These are phyloP conservation scores for Agrilus planipennis DNA, from an alignment of 1,140 invertebrate species.

Conservation along the genomic window DNA sequence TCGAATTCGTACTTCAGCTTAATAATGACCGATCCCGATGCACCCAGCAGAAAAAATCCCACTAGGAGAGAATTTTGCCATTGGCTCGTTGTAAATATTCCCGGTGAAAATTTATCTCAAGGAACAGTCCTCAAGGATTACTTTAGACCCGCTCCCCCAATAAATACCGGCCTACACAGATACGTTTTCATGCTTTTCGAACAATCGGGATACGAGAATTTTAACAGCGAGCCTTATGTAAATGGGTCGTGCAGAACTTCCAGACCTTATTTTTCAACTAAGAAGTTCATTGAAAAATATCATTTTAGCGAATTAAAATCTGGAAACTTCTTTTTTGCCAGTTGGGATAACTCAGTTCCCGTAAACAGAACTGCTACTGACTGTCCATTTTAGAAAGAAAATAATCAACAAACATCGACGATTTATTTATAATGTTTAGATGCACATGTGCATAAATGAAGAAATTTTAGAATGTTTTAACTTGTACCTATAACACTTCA, in stretches of 20 bases:
- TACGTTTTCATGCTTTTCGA: constrained; percentile 81
- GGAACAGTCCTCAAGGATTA: constrained; percentile 61
- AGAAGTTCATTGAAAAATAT: constrained; percentile 72
- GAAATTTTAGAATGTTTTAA: background rate
- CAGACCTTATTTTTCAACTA: constrained; percentile 68
- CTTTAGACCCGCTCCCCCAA: constrained; percentile 70
- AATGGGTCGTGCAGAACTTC: constrained; percentile 45
- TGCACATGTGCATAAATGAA: background rate
- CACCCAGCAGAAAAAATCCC: constrained; percentile 65
- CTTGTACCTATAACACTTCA: background rate
- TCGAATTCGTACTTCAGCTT: constrained; percentile 54
- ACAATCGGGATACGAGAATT: constrained; percentile 56
- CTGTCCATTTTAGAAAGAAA: constrained; percentile 53
- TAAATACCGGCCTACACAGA: constrained; percentile 69
- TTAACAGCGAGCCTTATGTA: constrained; percentile 51
- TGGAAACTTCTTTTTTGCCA: constrained; percentile 80
- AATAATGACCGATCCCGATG: constrained; percentile 74
- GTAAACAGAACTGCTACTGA: too few species aligned
- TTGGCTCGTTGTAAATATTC: constrained; percentile 85
- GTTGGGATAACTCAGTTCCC: constrained; percentile 84
- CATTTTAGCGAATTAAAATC: constrained; percentile 68
- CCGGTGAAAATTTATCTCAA: constrained; percentile 51
- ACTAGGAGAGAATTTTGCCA: constrained; percentile 77
- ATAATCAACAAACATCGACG: constrained; percentile 29
- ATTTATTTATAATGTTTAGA: background rate